Conservation (phyloP, 1,140 invertebrate species). For the Lasioglossum baleicum region DNA sequence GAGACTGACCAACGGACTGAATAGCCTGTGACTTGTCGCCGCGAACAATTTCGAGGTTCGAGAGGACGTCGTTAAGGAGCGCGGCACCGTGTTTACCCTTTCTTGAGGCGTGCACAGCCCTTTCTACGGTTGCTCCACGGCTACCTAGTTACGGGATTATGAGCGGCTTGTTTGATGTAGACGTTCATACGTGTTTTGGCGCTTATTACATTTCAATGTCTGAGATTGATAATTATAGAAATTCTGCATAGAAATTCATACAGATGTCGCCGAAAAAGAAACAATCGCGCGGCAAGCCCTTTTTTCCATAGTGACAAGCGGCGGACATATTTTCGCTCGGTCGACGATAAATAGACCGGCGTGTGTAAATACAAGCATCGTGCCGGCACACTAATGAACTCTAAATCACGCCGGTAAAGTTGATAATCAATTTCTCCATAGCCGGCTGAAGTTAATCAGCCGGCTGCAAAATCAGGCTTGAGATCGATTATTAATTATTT, state of each 20-base stretch:
- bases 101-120: neutral
- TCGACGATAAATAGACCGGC: no score
- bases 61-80: constrained; percentile 30
- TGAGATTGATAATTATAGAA: no score
- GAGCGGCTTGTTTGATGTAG: constrained; percentile 12
- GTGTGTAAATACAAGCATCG: neutral
- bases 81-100: neutral
- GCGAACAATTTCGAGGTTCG: constrained; percentile 28
- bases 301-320: no score
- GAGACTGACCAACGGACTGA: constrained; percentile 6
- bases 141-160: constrained; percentile 6
- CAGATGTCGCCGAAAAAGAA: no score
- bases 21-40: constrained; percentile 10
- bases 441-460: constrained; percentile 12
- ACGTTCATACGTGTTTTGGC: neutral
- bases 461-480: neutral
- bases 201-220: no score
- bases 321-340: no score
- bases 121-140: constrained; percentile 13
- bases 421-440: constrained; percentile 25
- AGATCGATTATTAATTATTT: constrained; percentile 14
- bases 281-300: no score
- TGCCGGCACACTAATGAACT: constrained; percentile 1
- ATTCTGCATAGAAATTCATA: no score
- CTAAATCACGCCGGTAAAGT: neutral